Percentiles rank a stretch among this genome's conserved stretches.
These are phyloP conservation scores for Drosophila virilis DNA, from an alignment of 1,140 invertebrate species.

Conservation along the genomic window DNA sequence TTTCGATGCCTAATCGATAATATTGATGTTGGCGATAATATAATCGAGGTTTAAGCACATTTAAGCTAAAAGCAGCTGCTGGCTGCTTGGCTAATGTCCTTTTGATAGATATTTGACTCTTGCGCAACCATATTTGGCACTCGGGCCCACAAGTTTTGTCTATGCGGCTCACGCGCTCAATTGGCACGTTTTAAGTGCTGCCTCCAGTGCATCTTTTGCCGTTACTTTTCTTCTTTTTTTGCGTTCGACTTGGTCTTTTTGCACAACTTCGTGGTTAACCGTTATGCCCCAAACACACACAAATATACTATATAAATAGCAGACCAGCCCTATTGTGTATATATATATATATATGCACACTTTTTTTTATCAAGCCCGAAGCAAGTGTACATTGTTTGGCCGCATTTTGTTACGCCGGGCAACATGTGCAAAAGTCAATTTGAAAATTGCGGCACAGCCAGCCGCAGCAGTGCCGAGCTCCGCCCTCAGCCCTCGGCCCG, in stretches of 20 bases:
- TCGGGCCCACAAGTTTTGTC: conserved; percentile 37
- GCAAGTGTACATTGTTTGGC: conserved; percentile 62
- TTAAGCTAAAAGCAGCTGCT: conserved; percentile 38
- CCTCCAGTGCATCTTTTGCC: conserved; percentile 53
- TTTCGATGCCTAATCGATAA: not conserved
- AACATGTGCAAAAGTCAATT: conserved; percentile 83
- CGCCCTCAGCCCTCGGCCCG: conserved; percentile 21
- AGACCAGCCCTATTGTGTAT: conserved; percentile 39
- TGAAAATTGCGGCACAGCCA: conserved; percentile 73
- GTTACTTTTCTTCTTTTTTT: conserved; percentile 38
- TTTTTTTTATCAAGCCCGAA: conserved; percentile 40
- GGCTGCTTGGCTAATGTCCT: conserved; percentile 50
- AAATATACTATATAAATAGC: conserved; percentile 26
- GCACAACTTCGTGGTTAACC: conserved; percentile 52
- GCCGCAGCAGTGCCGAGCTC: conserved; percentile 28
- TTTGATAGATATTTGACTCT: conserved; percentile 72
- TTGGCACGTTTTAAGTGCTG: conserved; percentile 65
- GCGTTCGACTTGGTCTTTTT: conserved; percentile 23
- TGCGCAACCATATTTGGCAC: conserved; percentile 30
- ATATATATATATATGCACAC: conserved; percentile 38
- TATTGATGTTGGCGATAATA: conserved; percentile 19
- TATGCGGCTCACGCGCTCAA: conserved; percentile 69
- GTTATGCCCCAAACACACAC: conserved; percentile 30
- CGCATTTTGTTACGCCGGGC: conserved; percentile 71
- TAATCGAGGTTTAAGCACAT: conserved; percentile 33